Evolutionary conservation across 2,113 vertebrate species (phyloP).

Genomic region (Meleagris gallopavo): DNA sequence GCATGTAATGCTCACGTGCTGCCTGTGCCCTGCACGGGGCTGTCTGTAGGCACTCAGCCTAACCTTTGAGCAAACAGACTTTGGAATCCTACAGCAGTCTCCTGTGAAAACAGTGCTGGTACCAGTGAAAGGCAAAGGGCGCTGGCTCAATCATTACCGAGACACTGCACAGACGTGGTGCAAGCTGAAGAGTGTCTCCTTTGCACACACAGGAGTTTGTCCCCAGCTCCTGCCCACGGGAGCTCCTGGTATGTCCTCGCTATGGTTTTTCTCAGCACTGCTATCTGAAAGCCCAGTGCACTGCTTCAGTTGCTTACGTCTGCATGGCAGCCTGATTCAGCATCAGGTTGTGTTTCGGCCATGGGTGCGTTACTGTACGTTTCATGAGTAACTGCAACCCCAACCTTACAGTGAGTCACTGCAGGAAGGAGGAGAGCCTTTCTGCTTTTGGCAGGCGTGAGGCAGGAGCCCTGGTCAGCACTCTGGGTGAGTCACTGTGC

Average conservation of each 20-base stretch:
- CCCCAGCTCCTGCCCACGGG: not conserved
- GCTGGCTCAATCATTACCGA: not conserved
- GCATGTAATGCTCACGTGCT: accelerated
- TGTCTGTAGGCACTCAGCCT: not conserved
- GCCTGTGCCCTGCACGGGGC: not conserved
- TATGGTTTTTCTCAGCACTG: not conserved
- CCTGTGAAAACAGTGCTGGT: not conserved
- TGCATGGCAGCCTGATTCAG: not conserved
- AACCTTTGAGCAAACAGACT: constrained; percentile 20
- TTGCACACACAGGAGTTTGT: accelerated
- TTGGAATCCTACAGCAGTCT: not conserved
- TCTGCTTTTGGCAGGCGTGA: not conserved
- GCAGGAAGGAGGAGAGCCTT: not conserved
- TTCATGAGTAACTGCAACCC: not conserved
- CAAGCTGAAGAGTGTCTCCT: not conserved
- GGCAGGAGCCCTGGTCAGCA: not conserved
- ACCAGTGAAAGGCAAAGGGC: constrained; percentile 9
- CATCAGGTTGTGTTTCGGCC: not conserved
- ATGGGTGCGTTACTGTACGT: accelerated
- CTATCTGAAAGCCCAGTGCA: accelerated
- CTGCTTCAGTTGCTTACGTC: accelerated
- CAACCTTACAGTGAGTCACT: not conserved
- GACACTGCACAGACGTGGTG: not conserved
- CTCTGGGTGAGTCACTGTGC: not conserved
- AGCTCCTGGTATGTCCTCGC: not conserved